Percentiles rank a stretch among this genome's conserved stretches.
These are phyloP conservation scores for Ibidorhyncha struthersii DNA, from an alignment of 2,113 vertebrate genomes.

Conservation along the genomic window DNA sequence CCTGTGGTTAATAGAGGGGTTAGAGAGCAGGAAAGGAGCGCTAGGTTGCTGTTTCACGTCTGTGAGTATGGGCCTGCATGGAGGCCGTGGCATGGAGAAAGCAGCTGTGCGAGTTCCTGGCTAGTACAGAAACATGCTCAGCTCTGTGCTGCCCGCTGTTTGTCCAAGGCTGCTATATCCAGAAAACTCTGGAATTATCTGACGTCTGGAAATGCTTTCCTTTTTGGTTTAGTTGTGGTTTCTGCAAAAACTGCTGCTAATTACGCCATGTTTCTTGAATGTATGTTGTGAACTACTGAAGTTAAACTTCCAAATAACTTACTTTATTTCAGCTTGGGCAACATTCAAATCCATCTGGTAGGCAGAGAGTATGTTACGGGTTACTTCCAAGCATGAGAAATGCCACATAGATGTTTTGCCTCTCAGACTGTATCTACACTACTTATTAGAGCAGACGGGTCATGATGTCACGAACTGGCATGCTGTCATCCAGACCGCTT, in stretches of 20 bases:
- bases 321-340: not conserved
- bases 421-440: not conserved
- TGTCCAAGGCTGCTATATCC: not conserved
- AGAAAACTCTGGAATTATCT: not conserved
- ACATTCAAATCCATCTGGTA: not conserved
- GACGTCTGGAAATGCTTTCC: not conserved
- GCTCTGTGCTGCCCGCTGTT: not conserved
- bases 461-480: not conserved
- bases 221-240: not conserved
- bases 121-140: not conserved
- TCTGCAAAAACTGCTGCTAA: not conserved
- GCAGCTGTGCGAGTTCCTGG: fast-evolving
- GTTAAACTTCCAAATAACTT: not conserved
- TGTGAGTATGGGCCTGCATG: no score
- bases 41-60: fast-evolving
- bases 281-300: not conserved
- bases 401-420: not conserved
- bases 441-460: not conserved
- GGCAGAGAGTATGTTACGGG: not conserved
- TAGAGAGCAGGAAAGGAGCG: not conserved
- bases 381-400: not conserved
- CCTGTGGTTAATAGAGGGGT: not conserved
- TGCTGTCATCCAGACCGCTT: not conserved
- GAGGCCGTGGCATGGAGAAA: fast-evolving
- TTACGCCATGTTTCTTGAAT: not conserved